Evolutionary conservation across 2,113 vertebrate species (phyloP).

Genomic region (Pedetes capensis): DNA sequence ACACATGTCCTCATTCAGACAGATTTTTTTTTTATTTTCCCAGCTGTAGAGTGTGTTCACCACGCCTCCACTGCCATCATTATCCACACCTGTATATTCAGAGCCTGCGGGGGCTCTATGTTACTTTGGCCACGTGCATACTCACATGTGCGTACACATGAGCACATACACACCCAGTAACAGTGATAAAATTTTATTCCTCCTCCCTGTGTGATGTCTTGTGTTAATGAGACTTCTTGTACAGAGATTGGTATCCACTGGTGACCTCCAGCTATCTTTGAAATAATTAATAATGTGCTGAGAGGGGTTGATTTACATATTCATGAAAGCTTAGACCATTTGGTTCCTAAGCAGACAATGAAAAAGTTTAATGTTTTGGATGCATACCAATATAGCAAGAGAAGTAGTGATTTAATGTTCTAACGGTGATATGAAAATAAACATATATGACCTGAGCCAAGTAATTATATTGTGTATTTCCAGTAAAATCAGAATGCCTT

Average conservation of each 20-base stretch:
- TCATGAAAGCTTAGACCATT: slow-evolving; percentile 80
- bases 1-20: not conserved
- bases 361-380: slow-evolving; percentile 51
- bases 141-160: not conserved
- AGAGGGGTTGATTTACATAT: slow-evolving; percentile 82
- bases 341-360: slow-evolving; percentile 72
- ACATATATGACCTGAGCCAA: not conserved
- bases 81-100: no score
- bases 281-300: slow-evolving; percentile 87
- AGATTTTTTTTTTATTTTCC: not conserved
- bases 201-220: slow-evolving; percentile 72
- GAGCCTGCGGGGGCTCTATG: rapidly evolving
- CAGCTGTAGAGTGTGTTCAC: no score
- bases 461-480: not conserved
- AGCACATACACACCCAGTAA: not conserved
- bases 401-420: not conserved
- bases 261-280: slow-evolving; percentile 85
- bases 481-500: not conserved
- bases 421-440: not conserved
- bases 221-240: slow-evolving; percentile 83
- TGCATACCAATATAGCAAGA: slow-evolving; percentile 52
- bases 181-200: slow-evolving; percentile 72
- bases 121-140: not conserved
- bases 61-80: rapidly evolving
- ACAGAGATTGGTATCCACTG: slow-evolving; percentile 77